Conservation (phyloP, 2,888 invertebrate species). For the Campoplex capitator region DNA sequence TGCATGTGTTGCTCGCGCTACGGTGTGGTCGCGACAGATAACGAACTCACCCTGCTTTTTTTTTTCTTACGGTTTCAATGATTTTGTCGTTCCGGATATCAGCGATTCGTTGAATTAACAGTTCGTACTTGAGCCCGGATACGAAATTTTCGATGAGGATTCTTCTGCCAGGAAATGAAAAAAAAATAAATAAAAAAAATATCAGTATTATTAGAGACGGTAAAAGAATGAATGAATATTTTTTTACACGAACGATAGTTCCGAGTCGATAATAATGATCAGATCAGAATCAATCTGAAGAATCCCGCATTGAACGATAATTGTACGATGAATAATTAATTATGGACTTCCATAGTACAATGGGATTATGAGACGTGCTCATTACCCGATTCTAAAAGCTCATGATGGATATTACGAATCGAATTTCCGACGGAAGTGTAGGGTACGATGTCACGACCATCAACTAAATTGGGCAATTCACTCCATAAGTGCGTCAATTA, state of each 20-base stretch:
- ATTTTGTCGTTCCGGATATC: conserved; percentile 34
- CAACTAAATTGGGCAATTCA: neutral
- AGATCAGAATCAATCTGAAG: neutral
- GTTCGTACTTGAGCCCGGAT: conserved; percentile 64
- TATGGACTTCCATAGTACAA: neutral
- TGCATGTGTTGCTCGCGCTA: conserved; percentile 6
- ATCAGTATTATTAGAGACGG: too few species aligned
- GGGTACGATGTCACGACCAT: neutral
- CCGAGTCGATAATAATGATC: neutral
- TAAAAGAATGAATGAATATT: too few species aligned
- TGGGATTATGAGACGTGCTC: neutral
- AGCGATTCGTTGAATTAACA: neutral
- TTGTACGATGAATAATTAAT: neutral
- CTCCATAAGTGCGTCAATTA: neutral
- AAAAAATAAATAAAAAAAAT: too few species aligned
- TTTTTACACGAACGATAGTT: neutral
- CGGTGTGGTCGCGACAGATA: neutral
- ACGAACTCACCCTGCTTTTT: neutral
- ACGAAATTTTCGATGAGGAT: conserved; percentile 67
- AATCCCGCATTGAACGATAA: neutral
- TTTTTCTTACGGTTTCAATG: conserved; percentile 62
- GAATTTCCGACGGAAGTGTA: conserved; percentile 2
- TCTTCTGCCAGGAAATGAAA: neutral
- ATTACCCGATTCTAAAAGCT: neutral
- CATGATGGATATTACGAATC: neutral